Evolutionary conservation across 2,113 vertebrate species (phyloP).

Genomic region (Prolemur simus): DNA sequence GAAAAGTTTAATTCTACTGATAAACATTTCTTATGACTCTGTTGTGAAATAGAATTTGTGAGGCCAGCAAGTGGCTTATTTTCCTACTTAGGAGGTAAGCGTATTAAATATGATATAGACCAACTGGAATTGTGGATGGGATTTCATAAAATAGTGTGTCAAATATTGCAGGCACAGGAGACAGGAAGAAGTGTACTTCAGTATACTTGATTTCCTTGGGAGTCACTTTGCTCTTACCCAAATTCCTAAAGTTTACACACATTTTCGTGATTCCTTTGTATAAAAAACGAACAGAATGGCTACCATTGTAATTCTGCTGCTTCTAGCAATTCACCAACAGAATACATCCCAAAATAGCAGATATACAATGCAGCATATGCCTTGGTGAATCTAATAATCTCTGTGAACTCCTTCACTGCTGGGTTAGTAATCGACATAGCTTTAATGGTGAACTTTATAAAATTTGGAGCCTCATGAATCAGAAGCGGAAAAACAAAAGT

Average conservation of each 20-base stretch:
- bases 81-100: background rate
- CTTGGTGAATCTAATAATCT: constrained; percentile 73
- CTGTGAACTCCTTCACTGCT: constrained; percentile 44
- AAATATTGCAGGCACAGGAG: background rate
- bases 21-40: constrained; percentile 10
- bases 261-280: constrained; percentile 53
- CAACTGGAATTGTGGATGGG: background rate
- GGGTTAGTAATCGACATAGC: constrained; percentile 60
- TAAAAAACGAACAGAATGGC: constrained; percentile 44
- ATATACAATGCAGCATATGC: constrained; percentile 48
- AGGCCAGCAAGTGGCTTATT: background rate
- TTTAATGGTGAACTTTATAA: constrained; percentile 63
- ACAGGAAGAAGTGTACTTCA: background rate
- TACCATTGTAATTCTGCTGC: constrained; percentile 66
- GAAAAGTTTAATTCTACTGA: background rate
- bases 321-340: constrained; percentile 64
- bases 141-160: background rate
- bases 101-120: background rate
- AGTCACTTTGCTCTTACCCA: constrained; percentile 20
- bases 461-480: constrained; percentile 70
- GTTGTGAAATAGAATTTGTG: background rate
- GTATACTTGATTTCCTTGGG: background rate
- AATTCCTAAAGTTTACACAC: constrained; percentile 10
- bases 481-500: constrained; percentile 59
- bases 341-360: constrained; percentile 51